Evolutionary conservation across 2,797 vertebrate species (phyloP), one percentile per base, ranked within the genome.

Genomic region (Enteromius treurensis): DNA sequence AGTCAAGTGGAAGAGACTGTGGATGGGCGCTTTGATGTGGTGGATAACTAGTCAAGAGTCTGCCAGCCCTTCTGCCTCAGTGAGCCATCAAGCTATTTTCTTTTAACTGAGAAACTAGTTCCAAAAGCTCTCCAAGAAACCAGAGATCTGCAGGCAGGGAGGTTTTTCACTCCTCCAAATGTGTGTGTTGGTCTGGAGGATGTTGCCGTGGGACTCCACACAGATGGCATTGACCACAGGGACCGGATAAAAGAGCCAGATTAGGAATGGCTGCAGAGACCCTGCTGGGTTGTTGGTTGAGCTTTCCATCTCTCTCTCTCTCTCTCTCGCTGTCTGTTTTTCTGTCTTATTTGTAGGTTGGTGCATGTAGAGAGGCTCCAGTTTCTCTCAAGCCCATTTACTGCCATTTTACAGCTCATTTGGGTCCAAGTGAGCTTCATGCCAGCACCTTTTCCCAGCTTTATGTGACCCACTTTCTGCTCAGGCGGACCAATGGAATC

Each of bases 401-500:
- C 92, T 94, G 93, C 90, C 91, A 93, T 94, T 95, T 94, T 93
- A 93, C 93, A 94, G 90, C 92, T 94, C 92, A 93, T 95, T 95
- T 94, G 90, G 74, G 90, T 91, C 92, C 87, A 90, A 91, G 91
- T 87, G 73, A 53, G 69, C 79, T 81, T 75, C 75, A 79, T 92
- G 92, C 91, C 91, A 86, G 90, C 90, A 91, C 90, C 91, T 87
- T 90, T 91, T 92, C 88, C 87, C 73, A 13, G 89, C 88, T 91
- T 90, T 81, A 88, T 58, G 84, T 95, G 95, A 95, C 94, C 94
- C 92, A 94, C 88, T 95, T 95, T 92, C 89, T 26, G 47, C 51
- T 88, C 32, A 82, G 75, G 15, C 84, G 6, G 77, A 73, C 69
- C 80, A 77, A 77, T 53, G 45, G 58, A 82, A 81, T 55, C 71